phyloP scores from a whole-genome alignment of 2,888 invertebrate genomes.

The Epistrophe grossulariae region DNA sequence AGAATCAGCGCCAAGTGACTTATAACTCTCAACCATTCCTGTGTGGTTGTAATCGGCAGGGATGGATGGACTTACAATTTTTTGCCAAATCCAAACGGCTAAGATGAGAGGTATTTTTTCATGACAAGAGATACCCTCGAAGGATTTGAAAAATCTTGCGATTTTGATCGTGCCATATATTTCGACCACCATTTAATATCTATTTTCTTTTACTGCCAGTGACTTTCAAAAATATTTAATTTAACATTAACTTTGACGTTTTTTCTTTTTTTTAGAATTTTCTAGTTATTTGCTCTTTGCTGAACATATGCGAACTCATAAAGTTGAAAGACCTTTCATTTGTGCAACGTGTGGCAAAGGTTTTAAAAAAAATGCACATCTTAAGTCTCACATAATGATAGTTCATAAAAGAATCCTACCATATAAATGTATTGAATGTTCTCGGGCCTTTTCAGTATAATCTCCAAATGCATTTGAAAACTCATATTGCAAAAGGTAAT shows the following conservation, averaged over 20 bases:
- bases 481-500: not conserved
- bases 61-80: too few species aligned
- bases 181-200: too few species aligned
- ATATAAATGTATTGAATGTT: constrained; percentile 22
- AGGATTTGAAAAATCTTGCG: too few species aligned
- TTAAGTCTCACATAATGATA: constrained; percentile 26
- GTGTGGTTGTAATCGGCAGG: too few species aligned
- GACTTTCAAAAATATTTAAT: not conserved
- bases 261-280: constrained; percentile 21
- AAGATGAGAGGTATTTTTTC: too few species aligned
- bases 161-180: too few species aligned
- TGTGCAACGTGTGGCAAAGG: constrained; percentile 18
- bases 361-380: constrained; percentile 28
- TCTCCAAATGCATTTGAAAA: constrained; percentile 2
- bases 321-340: constrained; percentile 25
- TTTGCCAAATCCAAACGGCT: too few species aligned
- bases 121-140: too few species aligned
- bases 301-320: constrained; percentile 11
- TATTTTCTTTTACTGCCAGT: too few species aligned
- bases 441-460: constrained; percentile 19
- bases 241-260: not conserved
- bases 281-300: not conserved
- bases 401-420: constrained; percentile 27
- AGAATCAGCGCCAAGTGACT: too few species aligned
- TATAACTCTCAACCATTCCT: too few species aligned